Conservation (phyloP, 92 coral and sea anemone genomes). For the Palythoa caribaeorum region DNA sequence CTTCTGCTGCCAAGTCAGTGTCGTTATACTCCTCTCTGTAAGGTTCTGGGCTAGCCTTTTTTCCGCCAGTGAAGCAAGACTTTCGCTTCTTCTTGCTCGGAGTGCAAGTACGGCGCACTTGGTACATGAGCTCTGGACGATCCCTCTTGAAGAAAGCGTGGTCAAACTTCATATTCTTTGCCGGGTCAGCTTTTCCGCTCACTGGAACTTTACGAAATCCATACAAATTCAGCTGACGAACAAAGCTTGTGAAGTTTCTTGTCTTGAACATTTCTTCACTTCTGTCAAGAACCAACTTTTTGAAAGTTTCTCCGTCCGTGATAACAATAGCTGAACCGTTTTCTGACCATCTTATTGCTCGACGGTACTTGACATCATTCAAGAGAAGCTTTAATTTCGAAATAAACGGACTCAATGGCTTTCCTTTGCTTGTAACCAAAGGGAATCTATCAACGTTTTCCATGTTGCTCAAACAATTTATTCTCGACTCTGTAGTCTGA, state of each 20-base stretch:
- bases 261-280: conserved; percentile 99
- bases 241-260: conserved; percentile 97
- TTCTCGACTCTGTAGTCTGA: not conserved
- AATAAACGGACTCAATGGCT: conserved; percentile 96
- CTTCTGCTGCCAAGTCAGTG: conserved; percentile 64
- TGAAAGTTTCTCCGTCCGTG: conserved; percentile 97
- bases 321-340: conserved; percentile 96
- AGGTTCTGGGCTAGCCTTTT: conserved; percentile 73
- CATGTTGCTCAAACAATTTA: conserved; percentile 45
- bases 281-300: conserved; percentile 93
- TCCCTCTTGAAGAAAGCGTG: conserved; percentile 90
- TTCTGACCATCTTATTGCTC: conserved; percentile 97
- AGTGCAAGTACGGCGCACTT: conserved; percentile 91
- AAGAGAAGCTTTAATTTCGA: conserved; percentile 94
- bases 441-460: conserved; percentile 56
- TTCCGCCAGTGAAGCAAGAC: conserved; percentile 49
- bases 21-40: conserved; percentile 71
- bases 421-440: conserved; percentile 73
- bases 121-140: conserved; percentile 94
- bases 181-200: conserved; percentile 98
- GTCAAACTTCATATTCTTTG: conserved; percentile 98
- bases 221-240: conserved; percentile 95
- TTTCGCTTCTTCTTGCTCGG: conserved; percentile 90
- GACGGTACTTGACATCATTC: conserved; percentile 94
- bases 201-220: conserved; percentile 97